Conservation (phyloP, 1,140 invertebrate species). For the Diprion similis region DNA sequence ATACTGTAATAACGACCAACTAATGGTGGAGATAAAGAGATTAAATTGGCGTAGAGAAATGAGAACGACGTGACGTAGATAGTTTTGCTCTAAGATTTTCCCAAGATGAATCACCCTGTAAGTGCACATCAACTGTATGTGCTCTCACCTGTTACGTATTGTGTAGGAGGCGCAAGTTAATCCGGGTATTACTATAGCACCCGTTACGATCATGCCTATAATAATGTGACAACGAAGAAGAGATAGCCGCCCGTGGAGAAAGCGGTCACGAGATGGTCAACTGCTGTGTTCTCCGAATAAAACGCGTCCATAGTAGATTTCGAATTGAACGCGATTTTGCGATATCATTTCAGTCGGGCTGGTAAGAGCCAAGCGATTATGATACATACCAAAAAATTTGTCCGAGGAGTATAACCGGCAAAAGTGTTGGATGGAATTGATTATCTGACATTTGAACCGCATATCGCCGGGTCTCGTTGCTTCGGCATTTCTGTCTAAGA, state of each 20-base stretch:
- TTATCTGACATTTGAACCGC: constrained; percentile 6
- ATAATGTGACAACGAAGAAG: constrained; percentile 32
- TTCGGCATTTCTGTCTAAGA: too few species aligned
- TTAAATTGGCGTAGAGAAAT: too few species aligned
- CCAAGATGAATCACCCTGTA: not conserved
- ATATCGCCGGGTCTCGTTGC: too few species aligned
- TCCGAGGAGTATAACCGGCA: not conserved
- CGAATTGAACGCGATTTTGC: constrained; percentile 19
- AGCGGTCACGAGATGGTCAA: constrained; percentile 26
- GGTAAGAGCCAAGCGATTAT: constrained; percentile 1
- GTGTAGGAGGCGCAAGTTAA: constrained; percentile 13
- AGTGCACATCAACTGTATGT: not conserved
- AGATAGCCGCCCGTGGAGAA: constrained; percentile 33
- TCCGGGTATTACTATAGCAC: constrained; percentile 2
- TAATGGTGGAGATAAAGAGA: too few species aligned
- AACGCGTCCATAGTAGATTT: constrained; percentile 12
- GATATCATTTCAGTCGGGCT: not conserved
- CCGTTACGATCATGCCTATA: constrained; percentile 14
- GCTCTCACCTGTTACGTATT: not conserved
- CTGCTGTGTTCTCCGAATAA: constrained; percentile 10
- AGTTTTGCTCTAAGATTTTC: not conserved
- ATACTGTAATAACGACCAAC: too few species aligned
- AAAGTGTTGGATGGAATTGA: not conserved
- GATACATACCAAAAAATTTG: constrained; percentile 2
- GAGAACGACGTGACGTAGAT: too few species aligned